Percentiles rank a stretch among this genome's conserved stretches.
Conservation (phyloP, 2,888 invertebrate species). For the Diabrotica balteata region DNA sequence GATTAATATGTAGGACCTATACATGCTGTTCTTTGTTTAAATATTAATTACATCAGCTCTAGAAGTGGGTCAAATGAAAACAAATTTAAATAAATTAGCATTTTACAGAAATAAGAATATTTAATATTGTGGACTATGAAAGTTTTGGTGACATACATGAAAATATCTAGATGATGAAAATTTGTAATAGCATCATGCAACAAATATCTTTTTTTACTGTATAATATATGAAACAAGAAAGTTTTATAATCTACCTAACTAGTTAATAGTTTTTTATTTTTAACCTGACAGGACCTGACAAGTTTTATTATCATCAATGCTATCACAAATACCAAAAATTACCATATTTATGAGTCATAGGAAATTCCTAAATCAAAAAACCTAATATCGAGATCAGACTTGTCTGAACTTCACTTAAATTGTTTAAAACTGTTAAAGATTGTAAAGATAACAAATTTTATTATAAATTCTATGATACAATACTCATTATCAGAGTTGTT, state of each 20-base stretch:
- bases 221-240: neutral
- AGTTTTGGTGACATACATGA: neutral
- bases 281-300: too few species aligned
- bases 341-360: too few species aligned
- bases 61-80: conserved; percentile 2
- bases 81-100: conserved; percentile 2
- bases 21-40: neutral
- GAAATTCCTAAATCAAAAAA: too few species aligned
- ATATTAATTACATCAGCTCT: conserved; percentile 9
- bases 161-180: neutral
- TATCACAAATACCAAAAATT: too few species aligned
- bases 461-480: too few species aligned
- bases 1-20: neutral
- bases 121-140: neutral
- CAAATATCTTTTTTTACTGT: neutral
- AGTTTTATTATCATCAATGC: too few species aligned
- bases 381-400: too few species aligned
- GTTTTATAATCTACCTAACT: neutral
- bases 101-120: neutral
- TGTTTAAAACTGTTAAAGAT: too few species aligned
- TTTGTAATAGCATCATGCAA: neutral
- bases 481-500: too few species aligned
- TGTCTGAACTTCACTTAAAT: too few species aligned
- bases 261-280: neutral
- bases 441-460: too few species aligned